Base-by-base conservation (phyloP, 23 tunicate species). In the Phallusia fumigata region DNA sequence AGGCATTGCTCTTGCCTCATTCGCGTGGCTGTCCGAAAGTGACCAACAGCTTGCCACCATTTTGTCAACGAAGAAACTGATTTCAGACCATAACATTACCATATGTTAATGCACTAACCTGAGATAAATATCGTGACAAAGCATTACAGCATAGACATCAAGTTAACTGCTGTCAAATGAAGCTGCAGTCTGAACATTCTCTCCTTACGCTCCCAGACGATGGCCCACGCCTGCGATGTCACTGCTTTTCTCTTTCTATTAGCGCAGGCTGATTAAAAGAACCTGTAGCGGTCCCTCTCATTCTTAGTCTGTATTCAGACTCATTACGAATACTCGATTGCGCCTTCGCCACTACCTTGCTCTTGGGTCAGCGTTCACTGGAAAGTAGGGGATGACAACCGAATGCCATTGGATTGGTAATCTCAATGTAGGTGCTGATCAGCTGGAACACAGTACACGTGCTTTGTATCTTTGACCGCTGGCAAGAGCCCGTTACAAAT, bases 171-270 rank as follows among this genome's bases (percentile, higher is more conserved):
- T 58, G 69, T 58, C 47, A 40, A 40, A 40, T 40, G 28, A 58
- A 22, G 69, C 69, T 58, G 69, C 69, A 58, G 69, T 24, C 69
- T 58, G 69, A 58, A 58, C 69, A 58, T 58, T 58, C 69, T 58
- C 69, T 58, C 69, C 28, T 58, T 58, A 58, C 69, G 69, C 69
- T 58, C 69, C 69, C 69, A 58, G 69, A 58, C 69, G 69, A 58
- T 21, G 28, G 69, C 69, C 69, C 28, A 58, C 69, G 69, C 69
- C 69, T 58, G 69, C 69, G 69, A 58, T 24, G 69, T 21, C 69
- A 22, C 69, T 58, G 69, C 69, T 58, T 58, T 40, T 58, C 69
- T 58, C 69, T 58, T 58, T 58, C 69, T 58, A 58, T 58, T 58
- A 58, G 69, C 69, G 69, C 28, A 58, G 16, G 69, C 69, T 58